A percentile compares a stretch with the other conserved stretches of the same genome.
These are phyloP conservation scores for Limnephilus rhombicus DNA, from an alignment of 2,888 invertebrate species.

Conservation along the genomic window DNA sequence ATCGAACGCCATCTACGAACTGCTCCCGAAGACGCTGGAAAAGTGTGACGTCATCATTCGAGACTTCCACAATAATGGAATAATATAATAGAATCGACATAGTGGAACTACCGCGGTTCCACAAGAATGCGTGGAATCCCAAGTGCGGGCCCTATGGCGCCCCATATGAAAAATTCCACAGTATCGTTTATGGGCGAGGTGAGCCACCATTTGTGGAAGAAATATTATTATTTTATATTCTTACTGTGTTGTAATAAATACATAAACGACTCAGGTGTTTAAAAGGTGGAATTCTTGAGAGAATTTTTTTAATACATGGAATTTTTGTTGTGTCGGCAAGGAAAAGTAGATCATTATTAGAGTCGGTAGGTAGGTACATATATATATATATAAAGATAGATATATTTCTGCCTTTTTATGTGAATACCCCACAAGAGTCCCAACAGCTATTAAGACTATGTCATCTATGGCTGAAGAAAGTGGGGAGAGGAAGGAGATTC, in stretches of 20 bases:
- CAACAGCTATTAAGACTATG: too few relatives aligned
- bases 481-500: too few relatives aligned
- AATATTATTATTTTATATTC: conserved; percentile 25
- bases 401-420: neutral
- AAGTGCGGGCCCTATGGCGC: conserved; percentile 60
- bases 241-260: neutral
- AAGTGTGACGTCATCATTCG: conserved; percentile 38
- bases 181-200: conserved; percentile 56
- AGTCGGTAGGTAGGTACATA: neutral
- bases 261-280: neutral
- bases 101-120: conserved; percentile 39
- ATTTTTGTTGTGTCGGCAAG: neutral
- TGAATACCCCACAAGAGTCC: too few relatives aligned
- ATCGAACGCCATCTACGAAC: neutral
- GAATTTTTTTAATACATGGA: neutral
- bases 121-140: conserved; percentile 64
- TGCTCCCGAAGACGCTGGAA: neutral
- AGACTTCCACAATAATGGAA: conserved; percentile 10
- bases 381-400: neutral
- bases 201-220: conserved; percentile 18
- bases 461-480: too few relatives aligned
- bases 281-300: neutral
- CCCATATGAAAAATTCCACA: conserved; percentile 67
- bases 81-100: conserved; percentile 1
- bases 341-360: neutral